These are phyloP conservation scores for Neosilurus hyrtlii DNA, from an alignment of 2,797 vertebrate genomes.

Conservation along the genomic window DNA sequence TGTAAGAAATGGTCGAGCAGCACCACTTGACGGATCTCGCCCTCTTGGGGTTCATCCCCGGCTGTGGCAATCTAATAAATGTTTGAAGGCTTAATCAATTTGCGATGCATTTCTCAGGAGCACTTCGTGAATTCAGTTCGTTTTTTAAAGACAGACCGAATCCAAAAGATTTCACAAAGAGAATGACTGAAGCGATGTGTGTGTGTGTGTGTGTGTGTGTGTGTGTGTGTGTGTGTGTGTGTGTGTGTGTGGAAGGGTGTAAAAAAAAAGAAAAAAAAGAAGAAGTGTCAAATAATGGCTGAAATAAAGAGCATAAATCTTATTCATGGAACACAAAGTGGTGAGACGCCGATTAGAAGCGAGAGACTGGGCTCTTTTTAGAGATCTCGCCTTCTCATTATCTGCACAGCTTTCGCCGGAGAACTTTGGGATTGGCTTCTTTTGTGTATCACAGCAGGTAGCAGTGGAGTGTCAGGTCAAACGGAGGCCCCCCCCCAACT, in stretches of 20 bases:
- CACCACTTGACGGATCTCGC: constrained; percentile 54
- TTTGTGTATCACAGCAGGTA: constrained; percentile 84
- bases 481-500: constrained; percentile 46
- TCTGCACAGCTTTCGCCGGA: constrained; percentile 69
- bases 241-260: not conserved
- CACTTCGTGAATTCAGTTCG: constrained; percentile 73
- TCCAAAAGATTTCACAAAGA: constrained; percentile 46
- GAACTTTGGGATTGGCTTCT: constrained; percentile 64
- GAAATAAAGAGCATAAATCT: constrained; percentile 71
- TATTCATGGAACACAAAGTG: constrained; percentile 78
- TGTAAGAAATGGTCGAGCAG: constrained; percentile 28
- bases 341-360: constrained; percentile 70
- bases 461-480: constrained; percentile 77
- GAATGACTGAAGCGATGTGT: constrained; percentile 41
- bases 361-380: constrained; percentile 61
- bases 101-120: constrained; percentile 72
- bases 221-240: not conserved
- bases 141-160: constrained; percentile 57
- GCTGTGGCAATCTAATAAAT: constrained; percentile 78
- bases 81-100: constrained; percentile 79
- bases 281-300: constrained; percentile 75
- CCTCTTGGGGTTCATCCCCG: constrained; percentile 59
- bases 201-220: not conserved
- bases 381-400: constrained; percentile 72
- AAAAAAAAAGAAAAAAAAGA: constrained; percentile 55